phyloP scores from a whole-genome alignment of 1,140 invertebrate genomes.

The Bombus confusus region DNA sequence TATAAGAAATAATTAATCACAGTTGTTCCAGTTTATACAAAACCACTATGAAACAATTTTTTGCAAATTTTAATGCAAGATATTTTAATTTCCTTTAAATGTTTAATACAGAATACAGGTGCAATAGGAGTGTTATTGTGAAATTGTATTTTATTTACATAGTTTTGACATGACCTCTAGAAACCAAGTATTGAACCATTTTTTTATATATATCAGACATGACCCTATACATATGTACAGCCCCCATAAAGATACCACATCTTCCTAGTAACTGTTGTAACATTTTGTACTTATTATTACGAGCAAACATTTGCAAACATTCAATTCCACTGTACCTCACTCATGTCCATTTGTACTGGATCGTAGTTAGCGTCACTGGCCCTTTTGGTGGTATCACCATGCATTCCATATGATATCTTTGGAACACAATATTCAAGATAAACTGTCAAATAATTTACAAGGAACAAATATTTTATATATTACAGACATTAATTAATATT shows the following conservation, averaged over 20 bases:
- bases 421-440: conserved; percentile 53
- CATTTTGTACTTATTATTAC: conserved; percentile 59
- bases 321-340: conserved; percentile 82
- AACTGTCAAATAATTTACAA: conserved; percentile 3
- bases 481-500: not conserved
- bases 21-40: not conserved
- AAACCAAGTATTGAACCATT: conserved; percentile 45
- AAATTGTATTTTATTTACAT: conserved; percentile 9
- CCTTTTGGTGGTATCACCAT: conserved; percentile 58
- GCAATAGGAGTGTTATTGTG: not conserved
- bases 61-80: not conserved
- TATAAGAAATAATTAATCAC: not conserved
- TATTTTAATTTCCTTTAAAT: not conserved
- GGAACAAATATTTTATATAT: not conserved
- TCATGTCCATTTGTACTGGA: conserved; percentile 84
- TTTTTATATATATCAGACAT: conserved; percentile 50
- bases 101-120: not conserved
- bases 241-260: conserved; percentile 63
- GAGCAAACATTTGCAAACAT: conserved; percentile 41
- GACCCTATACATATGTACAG: conserved; percentile 58
- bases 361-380: conserved; percentile 83
- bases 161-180: conserved; percentile 53
- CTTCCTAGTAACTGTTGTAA: conserved; percentile 63
- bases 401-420: conserved; percentile 68
- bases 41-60: not conserved